Evolutionary conservation across 2,888 invertebrate species (phyloP), one percentile per base, ranked within the genome.

Genomic region (Syrista parreyssii): DNA sequence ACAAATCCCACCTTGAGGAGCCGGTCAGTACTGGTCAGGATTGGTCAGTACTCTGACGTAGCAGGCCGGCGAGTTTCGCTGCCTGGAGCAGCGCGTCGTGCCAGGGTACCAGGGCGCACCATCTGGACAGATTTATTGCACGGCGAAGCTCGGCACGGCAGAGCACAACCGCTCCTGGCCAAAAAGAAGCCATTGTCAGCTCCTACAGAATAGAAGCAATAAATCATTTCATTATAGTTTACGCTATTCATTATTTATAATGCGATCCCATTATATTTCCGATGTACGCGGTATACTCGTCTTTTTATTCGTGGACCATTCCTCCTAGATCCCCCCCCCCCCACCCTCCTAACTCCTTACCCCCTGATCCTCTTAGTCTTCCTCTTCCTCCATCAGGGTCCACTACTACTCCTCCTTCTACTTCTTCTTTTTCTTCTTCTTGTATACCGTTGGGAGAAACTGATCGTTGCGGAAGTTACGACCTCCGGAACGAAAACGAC

Each of bases 181-280:
- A 81, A 83, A 85, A 84, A 86, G 80, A 81, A 82, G 77, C 83
- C 82, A 86, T 88, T 88, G 86, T 87, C 85, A 84, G 83, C 79
- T 80, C 40, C 78, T 78, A 79, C 78, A 75, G 74, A 82, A 82
- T 83, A 83, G 80, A 80, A 80, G 82, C 80, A 82, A 86, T 87
- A 86, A 86, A 88, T 88, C 85, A 86, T 86, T 85, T 85, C 83
- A 85, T 85, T 85, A 85, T 83, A 82, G 79, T 80, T 85, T 79
- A 83, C 82, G 78, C 83, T 83, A 84, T 86, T 85, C 87, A 86
- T 86, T 87, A 88, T 86, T 85, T 87, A 83, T 82, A 83, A 87
- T 83, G 81, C 79, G 77, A 78, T 82, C 79, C 81, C 82, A 82
- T 84, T 81, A 83, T 85, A 84, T 81, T 79, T 75, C 78, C 80